Base-by-base conservation (phyloP, 2,888 invertebrate species). In the Artemia sinica region DNA sequence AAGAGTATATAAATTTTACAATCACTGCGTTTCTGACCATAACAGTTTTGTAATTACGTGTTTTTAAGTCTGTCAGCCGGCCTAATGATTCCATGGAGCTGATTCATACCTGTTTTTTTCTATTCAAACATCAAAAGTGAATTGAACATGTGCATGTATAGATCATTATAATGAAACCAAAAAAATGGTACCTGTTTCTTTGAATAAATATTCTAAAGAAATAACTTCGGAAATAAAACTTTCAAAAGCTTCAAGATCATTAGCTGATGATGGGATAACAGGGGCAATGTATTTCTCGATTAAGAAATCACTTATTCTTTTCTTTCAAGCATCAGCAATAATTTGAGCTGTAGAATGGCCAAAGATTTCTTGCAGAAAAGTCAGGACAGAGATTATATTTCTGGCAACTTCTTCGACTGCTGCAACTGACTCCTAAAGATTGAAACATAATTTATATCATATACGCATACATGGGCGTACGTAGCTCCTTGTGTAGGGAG, bases 231-330 rank as follows among this genome's bases (percentile, higher is more conserved):
- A 58, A 18, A 58, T 58, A 9, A 58, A 58, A 58, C 28, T 58
- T n/a, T 58, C 63, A 10, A 58, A 58, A 58, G 63, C n/a, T 28
- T 58, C 14, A 9, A 58, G 63, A n/a, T 58, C 63, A 18, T 58
- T 28, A 18, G 63, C 58, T 58, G 58, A 58, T 14, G 58, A 58
- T 58, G 58, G 58, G n/a, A 58, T 18, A 8, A 10, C 63, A 18
- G 63, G 63, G 8, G 63, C 63, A n/a, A 58, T 18, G 28, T 18
- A 18, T 28, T 58, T 58, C 63, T 58, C 12, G 8, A 58, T 28
- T 10, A 58, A n/a, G 2, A 58, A 28, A 18, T 11, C 63, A 58
- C 63, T 8, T n/a, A 58, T 58, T 28, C 28, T n/a, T 58, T n/a
- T 18, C 63, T 58, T 58, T 11, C 63, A 58, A 58, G 28, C 14